Evolutionary conservation across 2,888 invertebrate genomes (phyloP).

Genomic region (Machimus atricapillus): DNA sequence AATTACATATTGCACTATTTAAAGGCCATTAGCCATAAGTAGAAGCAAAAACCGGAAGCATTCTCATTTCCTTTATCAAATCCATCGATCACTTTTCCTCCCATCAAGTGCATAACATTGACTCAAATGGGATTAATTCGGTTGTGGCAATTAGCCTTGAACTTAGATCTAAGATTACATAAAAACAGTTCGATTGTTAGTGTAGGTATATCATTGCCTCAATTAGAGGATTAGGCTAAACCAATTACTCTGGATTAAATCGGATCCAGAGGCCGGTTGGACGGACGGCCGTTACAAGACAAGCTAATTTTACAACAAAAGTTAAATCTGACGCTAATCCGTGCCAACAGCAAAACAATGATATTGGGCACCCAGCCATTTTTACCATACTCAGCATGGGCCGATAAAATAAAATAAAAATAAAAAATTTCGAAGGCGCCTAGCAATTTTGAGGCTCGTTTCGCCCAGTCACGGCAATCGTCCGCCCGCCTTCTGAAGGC

Average conservation of each 20-base stretch:
- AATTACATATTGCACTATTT: not conserved
- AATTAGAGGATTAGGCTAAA: not conserved
- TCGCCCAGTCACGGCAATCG: not conserved
- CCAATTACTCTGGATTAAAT: constrained; percentile 6
- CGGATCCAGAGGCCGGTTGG: not conserved
- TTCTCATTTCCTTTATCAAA: not conserved
- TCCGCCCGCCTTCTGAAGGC: not conserved
- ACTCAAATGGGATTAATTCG: not conserved
- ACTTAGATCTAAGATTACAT: constrained; percentile 1
- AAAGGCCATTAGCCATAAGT: not conserved
- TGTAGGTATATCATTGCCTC: not conserved
- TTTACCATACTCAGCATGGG: not conserved
- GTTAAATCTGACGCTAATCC: not conserved
- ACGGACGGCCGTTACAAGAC: not conserved
- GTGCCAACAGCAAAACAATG: not conserved
- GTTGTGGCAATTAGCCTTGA: not conserved
- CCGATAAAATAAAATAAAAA: not conserved
- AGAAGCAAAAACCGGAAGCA: not conserved
- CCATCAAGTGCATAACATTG: not conserved
- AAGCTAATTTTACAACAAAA: not conserved
- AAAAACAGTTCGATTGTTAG: not conserved
- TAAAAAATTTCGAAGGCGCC: not conserved
- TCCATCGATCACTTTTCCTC: not conserved
- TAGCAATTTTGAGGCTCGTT: not conserved
- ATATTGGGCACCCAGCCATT: not conserved